Evolutionary conservation across 2,797 vertebrate species (phyloP), one percentile per base, ranked within the genome.

Genomic region (Bovichtus diacanthus): DNA sequence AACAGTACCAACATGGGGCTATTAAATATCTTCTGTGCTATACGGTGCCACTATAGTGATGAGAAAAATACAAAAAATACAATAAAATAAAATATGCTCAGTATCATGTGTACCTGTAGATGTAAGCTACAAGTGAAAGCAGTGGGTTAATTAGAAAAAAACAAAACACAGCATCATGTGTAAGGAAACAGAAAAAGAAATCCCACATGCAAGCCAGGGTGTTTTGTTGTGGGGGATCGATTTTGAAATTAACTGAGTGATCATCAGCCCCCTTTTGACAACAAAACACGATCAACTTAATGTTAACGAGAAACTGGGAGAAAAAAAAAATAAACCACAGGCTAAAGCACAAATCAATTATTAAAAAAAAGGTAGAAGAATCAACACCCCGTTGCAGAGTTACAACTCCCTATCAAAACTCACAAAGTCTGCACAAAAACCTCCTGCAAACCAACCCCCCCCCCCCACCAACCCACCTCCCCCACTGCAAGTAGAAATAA

Each of bases 401-500:
- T 93, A 90, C 84, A 82, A 79, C 87, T 91, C 75, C 90, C 91
- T 96, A 94, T 91, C 92, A 95, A 91, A 95, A 88, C 93, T 91
- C 91, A 94, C 87, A 91, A 87, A 95, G 90, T 94, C 94, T 90
- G 93, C 76, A 89, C 88, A 91, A 94, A 95, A 82, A 81, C 55
- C 55, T 73, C 69, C 87, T 87, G 70, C 55, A 74, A n/a, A n/a
- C n/a, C n/a, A n/a, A n/a, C n/a, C n/a, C n/a, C n/a, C n/a, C 41
- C 59, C 81, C 43, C 58, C 84, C 76, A n/a, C n/a, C n/a, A n/a
- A n/a, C n/a, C 76, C 82, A 93, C 90, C 93, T 70, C 80, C 84
- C 90, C 83, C 88, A 93, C 93, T 91, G 87, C 96, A 96, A 97
- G 94, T 96, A 96, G 96, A 95, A 95, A 96, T 94, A 95, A 96